Evolutionary conservation across 1,140 invertebrate genomes (phyloP).

Genomic region (Dreissena rostriformis): DNA sequence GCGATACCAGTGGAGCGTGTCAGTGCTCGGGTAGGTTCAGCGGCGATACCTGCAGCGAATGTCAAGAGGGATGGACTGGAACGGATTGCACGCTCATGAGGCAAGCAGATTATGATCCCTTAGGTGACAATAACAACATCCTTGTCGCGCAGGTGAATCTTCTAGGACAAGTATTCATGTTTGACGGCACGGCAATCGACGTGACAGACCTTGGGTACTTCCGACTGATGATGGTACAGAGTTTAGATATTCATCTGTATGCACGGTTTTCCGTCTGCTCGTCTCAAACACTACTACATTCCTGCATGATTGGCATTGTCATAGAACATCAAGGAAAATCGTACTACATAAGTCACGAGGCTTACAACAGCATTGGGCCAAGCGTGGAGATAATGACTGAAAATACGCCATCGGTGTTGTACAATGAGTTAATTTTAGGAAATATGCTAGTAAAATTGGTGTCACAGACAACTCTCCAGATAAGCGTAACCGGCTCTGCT

Average conservation of each 20-base stretch:
- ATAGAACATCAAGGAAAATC: slow-evolving; percentile 43
- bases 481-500: slow-evolving; percentile 12
- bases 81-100: slow-evolving; percentile 58
- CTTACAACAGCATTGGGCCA: background rate
- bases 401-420: background rate
- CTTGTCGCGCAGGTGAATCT: slow-evolving; percentile 55
- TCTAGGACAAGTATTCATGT: slow-evolving; percentile 49
- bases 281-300: background rate
- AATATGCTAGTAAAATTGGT: slow-evolving; percentile 16
- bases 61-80: slow-evolving; percentile 59
- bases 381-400: slow-evolving; percentile 33
- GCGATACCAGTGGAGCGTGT: slow-evolving; percentile 56
- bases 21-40: slow-evolving; percentile 59
- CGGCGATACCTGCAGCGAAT: slow-evolving; percentile 55
- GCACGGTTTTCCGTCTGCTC: slow-evolving; percentile 46
- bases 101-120: background rate
- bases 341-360: slow-evolving; percentile 49
- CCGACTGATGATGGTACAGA: slow-evolving; percentile 16
- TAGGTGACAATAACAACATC: background rate
- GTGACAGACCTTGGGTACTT: slow-evolving; percentile 37
- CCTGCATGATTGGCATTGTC: slow-evolving; percentile 56
- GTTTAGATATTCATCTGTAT: slow-evolving; percentile 20
- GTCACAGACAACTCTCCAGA: slow-evolving; percentile 11
- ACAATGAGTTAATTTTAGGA: slow-evolving; percentile 22
- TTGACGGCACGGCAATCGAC: slow-evolving; percentile 58